Evolutionary conservation across 2,797 vertebrate species (phyloP).

Genomic region (Eurystomus glaucurus): DNA sequence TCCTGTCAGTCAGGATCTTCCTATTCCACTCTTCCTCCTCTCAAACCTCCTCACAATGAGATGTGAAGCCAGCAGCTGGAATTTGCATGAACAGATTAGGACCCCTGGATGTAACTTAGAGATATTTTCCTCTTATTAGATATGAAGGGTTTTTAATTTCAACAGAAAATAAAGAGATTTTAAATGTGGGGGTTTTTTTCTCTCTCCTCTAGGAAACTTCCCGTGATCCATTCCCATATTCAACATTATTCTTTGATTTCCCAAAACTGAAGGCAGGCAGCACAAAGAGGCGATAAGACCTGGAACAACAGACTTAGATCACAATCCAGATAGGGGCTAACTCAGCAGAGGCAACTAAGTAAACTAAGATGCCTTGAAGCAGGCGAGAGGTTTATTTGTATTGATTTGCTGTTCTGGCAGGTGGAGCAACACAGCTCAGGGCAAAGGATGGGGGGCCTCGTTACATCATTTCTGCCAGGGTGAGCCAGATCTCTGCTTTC

Average conservation of each 20-base stretch:
- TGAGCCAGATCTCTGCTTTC: background rate
- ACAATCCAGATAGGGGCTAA: background rate
- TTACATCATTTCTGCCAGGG: background rate
- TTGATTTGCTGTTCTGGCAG: background rate
- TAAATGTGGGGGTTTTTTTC: too few species aligned
- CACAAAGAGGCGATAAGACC: background rate
- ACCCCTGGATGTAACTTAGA: background rate
- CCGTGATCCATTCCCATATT: accelerated
- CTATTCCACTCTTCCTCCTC: background rate
- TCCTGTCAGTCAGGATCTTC: background rate
- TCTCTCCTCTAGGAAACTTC: background rate
- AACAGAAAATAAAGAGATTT: background rate
- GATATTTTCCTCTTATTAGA: background rate
- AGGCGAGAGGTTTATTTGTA: background rate
- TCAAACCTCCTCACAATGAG: accelerated
- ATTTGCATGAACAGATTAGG: background rate
- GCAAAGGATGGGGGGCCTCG: background rate
- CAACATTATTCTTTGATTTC: background rate
- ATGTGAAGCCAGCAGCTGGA: background rate
- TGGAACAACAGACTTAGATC: background rate
- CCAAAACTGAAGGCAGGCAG: background rate
- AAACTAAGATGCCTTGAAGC: background rate
- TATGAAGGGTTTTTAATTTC: background rate
- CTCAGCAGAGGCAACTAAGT: background rate
- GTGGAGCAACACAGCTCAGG: background rate